Percentiles rank a stretch among this genome's conserved stretches.
These are phyloP conservation scores for Falco biarmicus DNA, from an alignment of 2,797 vertebrate species.

Conservation along the genomic window DNA sequence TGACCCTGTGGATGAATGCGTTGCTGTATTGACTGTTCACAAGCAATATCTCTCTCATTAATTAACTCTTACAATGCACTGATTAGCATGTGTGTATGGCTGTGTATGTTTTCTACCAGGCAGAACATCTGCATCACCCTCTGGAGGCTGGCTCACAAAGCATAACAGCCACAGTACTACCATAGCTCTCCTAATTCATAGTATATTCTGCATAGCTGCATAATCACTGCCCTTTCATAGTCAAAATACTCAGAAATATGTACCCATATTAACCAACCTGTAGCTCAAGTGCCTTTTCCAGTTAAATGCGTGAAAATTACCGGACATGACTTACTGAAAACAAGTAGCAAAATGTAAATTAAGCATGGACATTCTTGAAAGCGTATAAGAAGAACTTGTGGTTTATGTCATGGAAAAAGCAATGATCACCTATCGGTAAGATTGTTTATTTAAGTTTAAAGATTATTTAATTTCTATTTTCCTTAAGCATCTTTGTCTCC, in stretches of 20 bases:
- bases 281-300: neutral
- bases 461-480: neutral
- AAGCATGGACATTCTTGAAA: neutral
- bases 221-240: neutral
- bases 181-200: neutral
- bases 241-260: neutral
- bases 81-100: neutral
- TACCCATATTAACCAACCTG: neutral
- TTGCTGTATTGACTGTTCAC: neutral
- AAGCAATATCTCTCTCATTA: constrained; percentile 6
- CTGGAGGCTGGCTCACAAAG: neutral
- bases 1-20: neutral
- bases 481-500: neutral
- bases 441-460: neutral
- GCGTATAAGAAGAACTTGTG: neutral
- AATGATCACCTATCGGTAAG: neutral
- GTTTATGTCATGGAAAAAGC: neutral
- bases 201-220: neutral
- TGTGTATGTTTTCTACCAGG: neutral
- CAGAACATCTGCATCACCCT: neutral
- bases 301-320: neutral
- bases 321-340: neutral
- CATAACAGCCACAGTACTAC: neutral
- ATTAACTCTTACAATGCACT: constrained; percentile 42
- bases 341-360: neutral